Base-by-base conservation (phyloP, 2,888 invertebrate genomes). In the Coelinius sp. region DNA sequence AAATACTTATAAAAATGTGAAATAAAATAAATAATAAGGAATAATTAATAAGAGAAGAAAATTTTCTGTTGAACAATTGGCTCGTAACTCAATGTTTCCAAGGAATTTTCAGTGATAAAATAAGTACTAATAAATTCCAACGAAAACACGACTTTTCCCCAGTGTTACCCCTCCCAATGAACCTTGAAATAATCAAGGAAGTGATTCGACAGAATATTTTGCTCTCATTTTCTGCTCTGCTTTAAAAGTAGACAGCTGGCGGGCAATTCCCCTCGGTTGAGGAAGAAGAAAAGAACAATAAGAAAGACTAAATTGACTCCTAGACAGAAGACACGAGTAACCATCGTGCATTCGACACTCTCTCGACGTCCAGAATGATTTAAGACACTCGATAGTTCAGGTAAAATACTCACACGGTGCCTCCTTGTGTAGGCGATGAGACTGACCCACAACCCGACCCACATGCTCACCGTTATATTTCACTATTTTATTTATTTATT, bases 361-460 rank as follows among this genome's bases (percentile, higher is more conserved):
- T 25, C 27, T 12, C 20, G 1, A 27, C 27, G 17, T 59, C 35
- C 35, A 59, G 31, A 56, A 56, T 56, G 56, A 56, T 56, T 56
- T 56, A 56, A 56, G 56, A 56, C 25, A 6, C 59, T 31, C 31
- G 59, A 59, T 17, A 35, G n/a, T 6, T 35, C 17, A 53, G 35
- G 59, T 59, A 59, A 59, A 59, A 31, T 31, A 59, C 31, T 59
- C 59, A 59, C 56, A 56, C 35, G 17, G 59, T n/a, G 46, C 2
- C 25, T 27, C 14, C 31, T 27, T 22, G 78, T 79, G 80, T 80
- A 79, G 79, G 79, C 79, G 80, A 62, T 35, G 38, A 80, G 64
- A 68, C 68, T 79, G 79, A 80, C 79, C 79, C 78, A 80, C 79
- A 79, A 78, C 79, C 41, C 78, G 74, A 79, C 78, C 78, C 76